Evolutionary conservation across 2,797 vertebrate species (phyloP), one percentile per base, ranked within the genome.

Genomic region (Myotis vivesi): DNA sequence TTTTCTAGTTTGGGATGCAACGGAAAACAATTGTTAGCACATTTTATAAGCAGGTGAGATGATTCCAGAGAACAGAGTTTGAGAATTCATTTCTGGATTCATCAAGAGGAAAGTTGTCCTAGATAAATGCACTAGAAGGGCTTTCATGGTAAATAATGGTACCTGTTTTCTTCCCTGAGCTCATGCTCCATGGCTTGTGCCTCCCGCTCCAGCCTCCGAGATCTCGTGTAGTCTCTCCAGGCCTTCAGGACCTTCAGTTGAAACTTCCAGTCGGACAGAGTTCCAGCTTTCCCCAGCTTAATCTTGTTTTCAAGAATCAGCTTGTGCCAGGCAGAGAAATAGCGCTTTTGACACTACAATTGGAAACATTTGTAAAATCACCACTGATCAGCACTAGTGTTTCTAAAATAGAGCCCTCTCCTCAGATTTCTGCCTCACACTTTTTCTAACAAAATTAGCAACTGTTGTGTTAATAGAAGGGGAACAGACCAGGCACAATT

Each of bases 281-380:
- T 99, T 80, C 96, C 98, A 71, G 99, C 99, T 98, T 99, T 99
- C 38, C 98, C 99, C 98, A 99, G 97, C 88, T 98, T 98, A 85
- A 99, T 98, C 97, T 98, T 98, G 68, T 92, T 97, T 86, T 99
- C 98, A 97, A 99, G 96, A 96, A 99, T 97, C 84, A 98, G 97
- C 49, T 98, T 99, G 96, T 99, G 99, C 99, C 99, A 99, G 87
- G 97, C 98, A 53, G 99, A 99, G 97, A 99, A 99, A 98, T 99
- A 98, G 64, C 49, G 98, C 94, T 99, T 99, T 95, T 99, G 98
- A 97, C 99, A 99, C 99, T 99, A 93, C 68, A 97, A 25, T 72
- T 72, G 38, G 68, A 96, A 93, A 98, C 71, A 97, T 95, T 95
- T 59, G 96, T 38, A 96, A 98, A 97, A 97, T 33, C 62, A 97